Conservation (phyloP, 2,888 invertebrate species). For the Chymomyza fuscimana region DNA sequence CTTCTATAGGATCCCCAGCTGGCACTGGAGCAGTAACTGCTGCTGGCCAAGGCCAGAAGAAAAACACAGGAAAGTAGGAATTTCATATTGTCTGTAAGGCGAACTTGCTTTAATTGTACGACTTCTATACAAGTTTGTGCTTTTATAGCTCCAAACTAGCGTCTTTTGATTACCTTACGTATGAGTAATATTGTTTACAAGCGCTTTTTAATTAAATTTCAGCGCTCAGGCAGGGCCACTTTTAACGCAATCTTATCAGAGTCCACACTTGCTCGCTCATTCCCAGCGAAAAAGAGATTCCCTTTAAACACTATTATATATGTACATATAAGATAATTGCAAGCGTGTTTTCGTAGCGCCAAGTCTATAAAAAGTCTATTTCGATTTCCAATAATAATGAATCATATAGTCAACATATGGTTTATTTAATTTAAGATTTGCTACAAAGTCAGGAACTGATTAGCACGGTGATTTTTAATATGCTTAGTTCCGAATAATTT, state of each 20-base stretch:
- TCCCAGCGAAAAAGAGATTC: background rate
- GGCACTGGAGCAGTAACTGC: slow-evolving; percentile 48
- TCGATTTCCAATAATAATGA: background rate
- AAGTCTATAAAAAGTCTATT: background rate
- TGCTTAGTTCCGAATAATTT: background rate
- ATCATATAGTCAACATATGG: background rate
- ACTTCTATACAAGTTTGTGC: background rate
- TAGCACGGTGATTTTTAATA: background rate
- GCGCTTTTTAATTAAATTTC: slow-evolving; percentile 4
- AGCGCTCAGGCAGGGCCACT: background rate
- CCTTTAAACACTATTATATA: background rate
- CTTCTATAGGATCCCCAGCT: slow-evolving; percentile 50
- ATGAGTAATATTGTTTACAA: slow-evolving; percentile 8
- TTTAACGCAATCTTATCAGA: background rate
- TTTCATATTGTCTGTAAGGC: slow-evolving; percentile 42
- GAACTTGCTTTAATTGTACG: background rate
- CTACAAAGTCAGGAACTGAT: background rate
- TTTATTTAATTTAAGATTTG: too few species aligned
- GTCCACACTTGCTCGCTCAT: background rate
- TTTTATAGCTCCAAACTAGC: background rate
- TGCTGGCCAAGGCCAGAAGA: slow-evolving; percentile 54
- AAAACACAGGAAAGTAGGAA: slow-evolving; percentile 51
- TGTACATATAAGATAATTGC: background rate
- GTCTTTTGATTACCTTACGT: background rate
- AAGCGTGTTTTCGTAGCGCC: background rate